Evolutionary conservation across 2,797 vertebrate species (phyloP), one percentile per base, ranked within the genome.

Genomic region (Graptemys geographica): DNA sequence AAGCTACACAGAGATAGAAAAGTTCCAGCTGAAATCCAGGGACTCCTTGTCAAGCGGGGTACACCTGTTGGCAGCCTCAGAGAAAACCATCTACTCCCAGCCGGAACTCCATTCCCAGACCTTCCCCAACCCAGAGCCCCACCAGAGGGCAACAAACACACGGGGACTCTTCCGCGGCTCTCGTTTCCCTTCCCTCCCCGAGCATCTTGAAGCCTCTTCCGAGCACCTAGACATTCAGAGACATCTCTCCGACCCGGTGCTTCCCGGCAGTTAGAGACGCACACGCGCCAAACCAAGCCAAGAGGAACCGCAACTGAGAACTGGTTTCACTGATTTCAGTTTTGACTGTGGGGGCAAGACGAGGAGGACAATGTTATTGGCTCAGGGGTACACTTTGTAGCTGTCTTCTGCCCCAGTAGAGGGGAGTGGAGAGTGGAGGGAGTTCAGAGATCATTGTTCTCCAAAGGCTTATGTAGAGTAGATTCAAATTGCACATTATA

Each of bases 171-270:
- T 95, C 23, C 86, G 96, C 94, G 98, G 98, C 96, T 97, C 98
- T 90, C 99, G 98, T 12, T 99, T 99, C 96, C 98, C 99, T 69
- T 99, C 99, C 49, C 99, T 99, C 87, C 99, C 99, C 0, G 99
- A 99, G 97, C 98, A 98, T 94, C 98, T 99, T 90, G 98, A 99
- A 97, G 98, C 97, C 82, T 85, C 97, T 84, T 95, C 97, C 2
- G 98, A 98, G 96, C 97, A 97, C 88, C 96, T 98, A 97, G 98
- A 99, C 97, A 98, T 99, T 97, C 99, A 99, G 97, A 99, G 99
- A 98, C 99, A 99, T 55, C 97, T 98, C 94, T 99, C 99, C 31
- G 99, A 99, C 97, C 99, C 99, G 0, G 94, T 98, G 94, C 97
- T 99, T 76, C 98, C 98, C 3, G 98, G 98, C 90, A 99, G 98